These are phyloP conservation scores for Labroides dimidiatus DNA, from an alignment of 2,797 vertebrate species.

Conservation along the genomic window DNA sequence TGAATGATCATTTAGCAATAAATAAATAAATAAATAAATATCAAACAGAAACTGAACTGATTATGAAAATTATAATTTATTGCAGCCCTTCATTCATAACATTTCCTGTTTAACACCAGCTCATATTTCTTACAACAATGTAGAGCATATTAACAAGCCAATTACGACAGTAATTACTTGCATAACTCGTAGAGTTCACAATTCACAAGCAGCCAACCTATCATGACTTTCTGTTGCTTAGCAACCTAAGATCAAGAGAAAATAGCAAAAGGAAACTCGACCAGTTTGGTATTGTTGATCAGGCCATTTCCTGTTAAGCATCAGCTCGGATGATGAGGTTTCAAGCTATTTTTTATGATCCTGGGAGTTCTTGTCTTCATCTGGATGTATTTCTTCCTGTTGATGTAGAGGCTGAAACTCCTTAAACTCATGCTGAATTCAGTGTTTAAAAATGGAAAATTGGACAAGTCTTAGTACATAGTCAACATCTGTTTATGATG, in stretches of 20 bases:
- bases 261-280: conserved; percentile 30
- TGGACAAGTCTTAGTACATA: conserved; percentile 1
- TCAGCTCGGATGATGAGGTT: conserved; percentile 40
- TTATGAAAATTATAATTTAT: conserved; percentile 1
- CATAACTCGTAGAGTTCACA: conserved; percentile 42
- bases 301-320: conserved; percentile 41
- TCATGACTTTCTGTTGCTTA: conserved; percentile 58
- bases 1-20: too few species aligned
- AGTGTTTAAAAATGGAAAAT: neutral
- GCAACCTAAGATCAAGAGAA: conserved; percentile 59
- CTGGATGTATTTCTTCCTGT: conserved; percentile 20
- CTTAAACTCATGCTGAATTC: neutral
- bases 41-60: neutral
- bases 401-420: conserved; percentile 10
- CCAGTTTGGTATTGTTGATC: conserved; percentile 29
- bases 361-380: conserved; percentile 27
- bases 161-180: conserved; percentile 50
- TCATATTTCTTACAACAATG: neutral
- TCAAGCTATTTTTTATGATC: conserved; percentile 44
- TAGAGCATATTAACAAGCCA: neutral
- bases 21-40: neutral
- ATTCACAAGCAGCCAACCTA: conserved; percentile 41
- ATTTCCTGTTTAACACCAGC: conserved; percentile 5
- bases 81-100: neutral
- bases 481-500: neutral